These are phyloP conservation scores for Pantherophis guttatus DNA, from an alignment of 2,113 vertebrate species.

Conservation along the genomic window DNA sequence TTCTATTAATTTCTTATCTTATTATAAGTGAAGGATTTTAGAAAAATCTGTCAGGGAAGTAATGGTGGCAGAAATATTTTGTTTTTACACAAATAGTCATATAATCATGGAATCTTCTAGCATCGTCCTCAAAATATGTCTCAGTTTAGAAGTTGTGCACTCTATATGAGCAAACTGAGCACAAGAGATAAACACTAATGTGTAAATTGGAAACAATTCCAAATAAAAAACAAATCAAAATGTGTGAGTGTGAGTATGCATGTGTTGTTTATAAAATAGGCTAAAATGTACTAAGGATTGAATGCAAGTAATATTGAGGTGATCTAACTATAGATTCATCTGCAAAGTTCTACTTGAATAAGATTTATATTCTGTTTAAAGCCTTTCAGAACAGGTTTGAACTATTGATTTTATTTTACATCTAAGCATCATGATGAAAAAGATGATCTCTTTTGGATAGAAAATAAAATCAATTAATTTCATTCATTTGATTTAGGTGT, in stretches of 20 bases:
- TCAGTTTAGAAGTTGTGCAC: not conserved
- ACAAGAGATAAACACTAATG: not conserved
- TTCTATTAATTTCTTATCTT: not conserved
- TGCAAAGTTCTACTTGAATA: not conserved
- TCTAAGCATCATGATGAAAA: not conserved
- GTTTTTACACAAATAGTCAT: not conserved
- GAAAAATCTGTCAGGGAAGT: not conserved
- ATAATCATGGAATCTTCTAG: not conserved
- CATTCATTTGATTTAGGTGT: not conserved
- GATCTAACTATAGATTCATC: not conserved
- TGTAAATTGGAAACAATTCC: not conserved
- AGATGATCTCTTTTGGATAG: not conserved
- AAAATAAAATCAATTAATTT: not conserved
- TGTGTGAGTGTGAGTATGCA: not conserved
- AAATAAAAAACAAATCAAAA: not conserved
- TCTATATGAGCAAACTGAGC: not conserved
- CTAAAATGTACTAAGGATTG: not conserved
- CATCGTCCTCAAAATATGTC: not conserved
- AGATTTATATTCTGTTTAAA: not conserved
- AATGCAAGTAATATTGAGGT: not conserved
- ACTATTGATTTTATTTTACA: not conserved
- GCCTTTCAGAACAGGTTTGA: not conserved
- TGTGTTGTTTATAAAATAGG: not conserved
- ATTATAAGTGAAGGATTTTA: not conserved
- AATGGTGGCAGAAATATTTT: not conserved